Evolutionary conservation across 2,113 vertebrate genomes (phyloP), one percentile per base, ranked within the genome.

Genomic region (Halichoerus grypus): DNA sequence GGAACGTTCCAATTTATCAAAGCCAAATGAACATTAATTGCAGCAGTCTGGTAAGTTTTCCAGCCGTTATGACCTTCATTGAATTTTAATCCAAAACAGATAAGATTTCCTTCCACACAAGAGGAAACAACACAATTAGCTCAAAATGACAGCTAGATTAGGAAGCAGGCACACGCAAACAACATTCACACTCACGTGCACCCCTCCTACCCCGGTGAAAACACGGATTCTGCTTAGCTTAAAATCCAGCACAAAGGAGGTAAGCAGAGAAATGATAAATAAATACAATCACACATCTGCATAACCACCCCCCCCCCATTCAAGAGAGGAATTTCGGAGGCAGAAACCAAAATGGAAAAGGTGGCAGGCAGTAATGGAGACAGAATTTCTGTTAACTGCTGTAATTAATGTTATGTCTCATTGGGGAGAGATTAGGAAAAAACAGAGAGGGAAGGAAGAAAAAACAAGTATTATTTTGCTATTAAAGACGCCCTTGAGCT

Each of bases 21-120:
- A 99, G 98, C 99, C 99, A 99, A 99, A 99, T 99, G 98, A 99
- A 99, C 99, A 99, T 99, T 99, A 99, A 99, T 99, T 99, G 99
- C 98, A 98, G 98, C 99, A 98, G 99, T 98, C 99, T 99, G 98
- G 95, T 99, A 98, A 98, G 98, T 99, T 99, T 99, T 99, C 98
- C 97, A 99, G 98, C 98, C 95, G 97, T 98, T 98, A 96, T 99
- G 99, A 99, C 99, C 99, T 99, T 99, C 99, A 99, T 99, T 99
- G 99, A 99, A 99, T 99, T 99, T 99, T 99, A 99, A 99, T 99
- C 98, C 98, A 98, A 99, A 99, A 99, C 98, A 99, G 99, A 99
- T 99, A 99, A 99, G 99, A 99, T 99, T 99, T 99, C 98, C 98
- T 99, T 99, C 98, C 97, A 98, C 98, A 99, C 98, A 98, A 99